Conservation (phyloP, 2,113 vertebrate genomes). For the Lophius piscatorius region DNA sequence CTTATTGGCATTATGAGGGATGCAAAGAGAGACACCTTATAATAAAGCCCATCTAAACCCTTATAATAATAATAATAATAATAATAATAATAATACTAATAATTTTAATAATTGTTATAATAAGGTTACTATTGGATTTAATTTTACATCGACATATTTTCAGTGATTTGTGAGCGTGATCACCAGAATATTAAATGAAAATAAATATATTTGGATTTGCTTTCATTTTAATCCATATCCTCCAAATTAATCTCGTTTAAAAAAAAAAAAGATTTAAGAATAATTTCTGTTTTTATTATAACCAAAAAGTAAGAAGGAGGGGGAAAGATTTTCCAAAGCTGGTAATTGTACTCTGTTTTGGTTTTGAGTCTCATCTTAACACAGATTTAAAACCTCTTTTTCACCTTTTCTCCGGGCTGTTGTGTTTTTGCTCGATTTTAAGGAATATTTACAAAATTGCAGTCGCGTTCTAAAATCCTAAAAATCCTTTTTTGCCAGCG, state of each 20-base stretch:
- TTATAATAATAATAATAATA: slow-evolving; percentile 18
- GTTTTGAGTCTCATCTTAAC: no score
- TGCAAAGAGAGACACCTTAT: no score
- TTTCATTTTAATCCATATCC: not conserved
- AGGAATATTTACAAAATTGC: not conserved
- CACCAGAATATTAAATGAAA: not conserved
- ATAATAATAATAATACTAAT: not conserved
- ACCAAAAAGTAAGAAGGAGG: no score
- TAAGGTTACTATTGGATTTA: not conserved
- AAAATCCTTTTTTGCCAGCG: no score
- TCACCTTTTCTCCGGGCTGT: not conserved
- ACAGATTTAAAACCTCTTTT: no score
- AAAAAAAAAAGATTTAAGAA: no score
- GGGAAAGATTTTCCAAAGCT: no score
- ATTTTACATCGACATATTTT: not conserved
- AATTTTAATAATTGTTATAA: not conserved
- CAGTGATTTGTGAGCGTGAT: not conserved
- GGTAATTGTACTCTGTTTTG: no score
- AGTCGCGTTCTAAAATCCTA: not conserved
- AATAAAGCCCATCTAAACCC: not conserved
- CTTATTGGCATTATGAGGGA: not conserved
- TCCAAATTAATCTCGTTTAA: not conserved
- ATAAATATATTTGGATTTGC: not conserved
- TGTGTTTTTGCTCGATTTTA: not conserved
- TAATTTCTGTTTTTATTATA: no score